These are phyloP conservation scores for Cephalotes varians DNA, from an alignment of 2,888 invertebrate genomes.

Conservation along the genomic window DNA sequence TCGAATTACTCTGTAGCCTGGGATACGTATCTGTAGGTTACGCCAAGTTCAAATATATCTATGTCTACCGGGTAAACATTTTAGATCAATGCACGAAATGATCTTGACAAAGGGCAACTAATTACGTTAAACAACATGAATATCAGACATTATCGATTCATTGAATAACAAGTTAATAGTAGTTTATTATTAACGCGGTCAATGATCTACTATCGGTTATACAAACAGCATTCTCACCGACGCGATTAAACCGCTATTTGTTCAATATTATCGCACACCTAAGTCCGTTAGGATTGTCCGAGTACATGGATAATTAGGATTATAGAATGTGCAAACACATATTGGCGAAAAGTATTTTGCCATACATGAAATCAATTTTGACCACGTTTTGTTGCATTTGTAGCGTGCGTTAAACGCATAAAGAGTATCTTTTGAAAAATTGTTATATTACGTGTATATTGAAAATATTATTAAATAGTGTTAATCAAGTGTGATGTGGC, in stretches of 20 bases:
- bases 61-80: conserved; percentile 54
- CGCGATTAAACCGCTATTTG: conserved; percentile 55
- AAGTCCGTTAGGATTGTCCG: conserved; percentile 49
- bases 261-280: conserved; percentile 55
- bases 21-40: conserved; percentile 50
- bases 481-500: neutral
- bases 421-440: neutral
- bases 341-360: neutral
- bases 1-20: conserved; percentile 51
- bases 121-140: conserved; percentile 56
- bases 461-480: neutral
- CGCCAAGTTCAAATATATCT: conserved; percentile 56
- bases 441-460: neutral
- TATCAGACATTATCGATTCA: conserved; percentile 57
- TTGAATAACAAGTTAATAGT: conserved; percentile 56
- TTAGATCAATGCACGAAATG: conserved; percentile 54
- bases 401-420: neutral
- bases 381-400: neutral
- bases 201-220: conserved; percentile 55
- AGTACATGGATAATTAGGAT: conserved; percentile 50
- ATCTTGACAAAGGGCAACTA: conserved; percentile 55
- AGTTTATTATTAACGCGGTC: conserved; percentile 56
- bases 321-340: conserved; percentile 25
- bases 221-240: conserved; percentile 53
- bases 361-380: neutral